phyloP scores from a whole-genome alignment of 2,113 vertebrate genomes.

The Argyrosomus japonicus region DNA sequence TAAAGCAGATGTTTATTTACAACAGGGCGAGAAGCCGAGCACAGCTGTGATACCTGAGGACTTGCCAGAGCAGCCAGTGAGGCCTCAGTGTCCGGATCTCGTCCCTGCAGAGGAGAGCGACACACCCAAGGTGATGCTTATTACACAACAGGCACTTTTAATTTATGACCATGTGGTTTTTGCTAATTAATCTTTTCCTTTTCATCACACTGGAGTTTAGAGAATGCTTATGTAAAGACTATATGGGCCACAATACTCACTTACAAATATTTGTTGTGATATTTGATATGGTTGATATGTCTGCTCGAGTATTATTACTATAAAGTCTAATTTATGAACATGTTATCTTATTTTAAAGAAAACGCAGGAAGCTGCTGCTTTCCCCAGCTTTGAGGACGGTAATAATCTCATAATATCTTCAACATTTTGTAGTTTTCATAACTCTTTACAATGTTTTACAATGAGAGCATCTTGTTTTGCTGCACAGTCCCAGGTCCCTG shows the following conservation, averaged over 20 bases:
- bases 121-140: conserved; percentile 81
- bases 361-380: conserved; percentile 93
- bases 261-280: neutral
- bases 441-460: neutral
- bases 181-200: neutral
- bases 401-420: conserved; percentile 74
- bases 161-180: neutral
- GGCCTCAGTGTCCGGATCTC: conserved; percentile 88
- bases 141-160: neutral
- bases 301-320: neutral
- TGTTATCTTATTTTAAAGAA: conserved; percentile 76
- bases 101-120: conserved; percentile 86
- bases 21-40: conserved; percentile 65
- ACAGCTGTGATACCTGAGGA: conserved; percentile 82
- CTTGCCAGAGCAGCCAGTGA: conserved; percentile 83
- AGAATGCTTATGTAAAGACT: too few species aligned
- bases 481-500: conserved; percentile 95
- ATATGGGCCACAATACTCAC: too few species aligned
- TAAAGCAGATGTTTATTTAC: conserved; percentile 41
- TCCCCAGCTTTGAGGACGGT: conserved; percentile 99
- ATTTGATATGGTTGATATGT: neutral
- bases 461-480: conserved; percentile 20
- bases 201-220: too few species aligned
- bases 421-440: neutral
- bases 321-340: conserved; percentile 21